Base-by-base conservation (phyloP, 2,888 invertebrate species). In the Eupithecia abbreviata region DNA sequence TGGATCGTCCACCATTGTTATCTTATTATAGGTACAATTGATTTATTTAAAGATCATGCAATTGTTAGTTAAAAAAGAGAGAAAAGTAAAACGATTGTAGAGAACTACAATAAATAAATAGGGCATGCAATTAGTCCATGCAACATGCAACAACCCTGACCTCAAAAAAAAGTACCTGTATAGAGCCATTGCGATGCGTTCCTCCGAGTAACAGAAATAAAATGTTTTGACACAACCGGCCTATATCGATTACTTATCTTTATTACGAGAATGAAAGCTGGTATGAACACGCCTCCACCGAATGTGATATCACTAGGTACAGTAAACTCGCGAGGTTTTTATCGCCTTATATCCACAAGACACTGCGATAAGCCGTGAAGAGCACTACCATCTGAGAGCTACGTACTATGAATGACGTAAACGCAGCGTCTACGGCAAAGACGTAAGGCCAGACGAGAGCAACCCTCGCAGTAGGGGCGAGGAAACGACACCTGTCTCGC, bases 331-430 rank as follows among this genome's bases (percentile, higher is more conserved):
- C 41, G 83, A 81, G 86, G 82, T 82, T 82, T 84, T 91, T 92
- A 93, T 93, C 94, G 93, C 90, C 89, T 93, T 94, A 92, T 94
- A 94, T 93, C 85, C 91, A 90, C 90, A 88, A 89, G 90, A 88
- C 87, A 87, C 84, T 80, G 79, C 85, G 93, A 93, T 93, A 94
- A 92, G 85, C 81, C 72, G 84, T 90, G 90, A 91, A 91, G 93
- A 91, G 85, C 86, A 93, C 94, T 90, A 89, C 89, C 89, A 89
- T 95, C 94, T 91, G 90, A 93, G 92, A 95, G 95, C 95, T 95
- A 95, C 95, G 95, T 95, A 95, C 95, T 92, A 93, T 94, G 92
- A 95, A 91, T 92, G 92, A 94, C 95, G 95, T 93, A 89, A 88
- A 83, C 84, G 76, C 85, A 84, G 86, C 87, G 89, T 89, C 90